Evolutionary conservation across 1,140 invertebrate species (phyloP).

Genomic region (Aphidius ervi): DNA sequence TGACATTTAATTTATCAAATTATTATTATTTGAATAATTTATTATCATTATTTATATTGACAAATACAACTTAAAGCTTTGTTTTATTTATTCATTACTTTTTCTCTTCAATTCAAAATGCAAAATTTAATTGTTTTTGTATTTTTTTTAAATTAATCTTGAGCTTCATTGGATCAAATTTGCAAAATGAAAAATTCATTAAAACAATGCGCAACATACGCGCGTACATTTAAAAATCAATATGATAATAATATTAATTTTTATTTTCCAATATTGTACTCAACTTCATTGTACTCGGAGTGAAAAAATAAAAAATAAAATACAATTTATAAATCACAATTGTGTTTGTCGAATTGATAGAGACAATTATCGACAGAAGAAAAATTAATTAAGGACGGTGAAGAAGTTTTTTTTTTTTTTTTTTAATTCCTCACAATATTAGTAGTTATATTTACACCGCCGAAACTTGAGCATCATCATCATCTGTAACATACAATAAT

Average conservation of each 20-base stretch:
- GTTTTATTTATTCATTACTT: too few relatives aligned
- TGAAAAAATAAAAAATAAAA: constrained; percentile 1
- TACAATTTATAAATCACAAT: not conserved
- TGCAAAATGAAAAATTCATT: not conserved
- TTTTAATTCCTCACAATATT: constrained; percentile 15
- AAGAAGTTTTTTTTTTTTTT: constrained; percentile 13
- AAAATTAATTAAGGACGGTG: constrained; percentile 22
- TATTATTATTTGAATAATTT: too few relatives aligned
- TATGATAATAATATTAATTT: not conserved
- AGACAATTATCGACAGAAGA: not conserved
- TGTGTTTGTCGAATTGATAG: too few relatives aligned
- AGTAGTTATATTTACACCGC: constrained; percentile 48
- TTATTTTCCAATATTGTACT: not conserved
- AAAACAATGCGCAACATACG: not conserved
- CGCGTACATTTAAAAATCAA: not conserved
- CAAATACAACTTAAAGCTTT: too few relatives aligned
- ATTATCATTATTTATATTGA: too few relatives aligned
- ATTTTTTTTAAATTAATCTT: too few relatives aligned
- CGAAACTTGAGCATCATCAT: constrained; percentile 63
- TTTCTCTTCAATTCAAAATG: too few relatives aligned
- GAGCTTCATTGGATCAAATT: too few relatives aligned
- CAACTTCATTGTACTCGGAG: not conserved
- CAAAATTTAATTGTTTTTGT: too few relatives aligned
- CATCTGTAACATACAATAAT: constrained; percentile 52
- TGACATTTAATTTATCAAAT: too few relatives aligned